These are phyloP conservation scores for Mionectes macconnelli DNA, from an alignment of 2,113 vertebrate genomes.

Conservation along the genomic window DNA sequence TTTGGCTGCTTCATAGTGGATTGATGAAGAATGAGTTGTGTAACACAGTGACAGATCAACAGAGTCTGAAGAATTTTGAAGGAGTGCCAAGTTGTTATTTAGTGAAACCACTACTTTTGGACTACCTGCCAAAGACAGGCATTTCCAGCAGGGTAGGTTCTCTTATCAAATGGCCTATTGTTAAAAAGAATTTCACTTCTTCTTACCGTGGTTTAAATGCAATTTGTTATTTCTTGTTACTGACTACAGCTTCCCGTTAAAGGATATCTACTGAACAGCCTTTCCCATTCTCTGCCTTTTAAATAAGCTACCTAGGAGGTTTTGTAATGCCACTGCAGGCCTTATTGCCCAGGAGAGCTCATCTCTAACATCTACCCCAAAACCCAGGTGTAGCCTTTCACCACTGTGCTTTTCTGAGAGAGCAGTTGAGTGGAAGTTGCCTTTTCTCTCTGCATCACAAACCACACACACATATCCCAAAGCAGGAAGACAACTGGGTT, in stretches of 20 bases:
- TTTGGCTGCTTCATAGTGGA: not conserved
- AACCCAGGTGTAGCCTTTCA: not conserved
- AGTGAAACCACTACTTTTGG: not conserved
- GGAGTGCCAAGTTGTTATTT: not conserved
- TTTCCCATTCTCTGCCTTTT: not conserved
- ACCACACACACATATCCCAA: not conserved
- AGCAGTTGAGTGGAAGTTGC: not conserved
- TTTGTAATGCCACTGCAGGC: not conserved
- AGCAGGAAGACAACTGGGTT: not conserved
- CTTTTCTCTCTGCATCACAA: fast-evolving
- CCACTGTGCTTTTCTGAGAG: fast-evolving
- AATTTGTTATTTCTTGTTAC: not conserved
- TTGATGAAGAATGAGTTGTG: conserved; percentile 25
- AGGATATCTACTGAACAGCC: not conserved
- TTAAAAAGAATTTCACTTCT: not conserved
- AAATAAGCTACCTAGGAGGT: not conserved
- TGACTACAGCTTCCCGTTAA: not conserved
- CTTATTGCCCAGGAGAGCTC: not conserved
- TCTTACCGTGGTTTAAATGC: not conserved
- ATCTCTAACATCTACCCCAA: not conserved
- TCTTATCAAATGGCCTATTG: not conserved
- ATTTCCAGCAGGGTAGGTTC: not conserved
- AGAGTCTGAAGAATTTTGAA: conserved; percentile 11
- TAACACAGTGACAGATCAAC: not conserved
- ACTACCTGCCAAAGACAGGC: not conserved